Percentiles rank a stretch among this genome's conserved stretches.
These are phyloP conservation scores for Meloe dianella DNA, from an alignment of 2,888 invertebrate species.

Conservation along the genomic window DNA sequence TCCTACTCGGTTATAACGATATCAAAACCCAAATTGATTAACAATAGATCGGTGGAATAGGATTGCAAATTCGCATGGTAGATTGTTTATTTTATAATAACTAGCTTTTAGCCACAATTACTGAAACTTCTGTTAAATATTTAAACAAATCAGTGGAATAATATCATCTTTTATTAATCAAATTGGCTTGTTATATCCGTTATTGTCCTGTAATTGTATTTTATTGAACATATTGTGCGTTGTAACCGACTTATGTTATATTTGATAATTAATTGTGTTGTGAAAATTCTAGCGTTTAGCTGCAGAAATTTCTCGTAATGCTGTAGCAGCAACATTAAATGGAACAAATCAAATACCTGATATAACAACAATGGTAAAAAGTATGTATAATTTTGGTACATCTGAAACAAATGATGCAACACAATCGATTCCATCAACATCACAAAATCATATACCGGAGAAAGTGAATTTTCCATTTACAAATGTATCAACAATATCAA, in stretches of 20 bases:
- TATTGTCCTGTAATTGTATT: too few relatives aligned
- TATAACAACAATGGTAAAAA: constrained; percentile 46
- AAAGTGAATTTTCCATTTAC: constrained; percentile 38
- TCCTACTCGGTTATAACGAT: not conserved
- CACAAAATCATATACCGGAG: constrained; percentile 42
- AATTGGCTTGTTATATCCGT: too few relatives aligned
- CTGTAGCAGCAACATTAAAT: constrained; percentile 63
- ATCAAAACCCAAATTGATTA: too few relatives aligned
- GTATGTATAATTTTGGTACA: constrained; percentile 44
- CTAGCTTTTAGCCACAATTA: too few relatives aligned
- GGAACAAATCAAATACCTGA: constrained; percentile 41
- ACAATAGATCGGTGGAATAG: too few relatives aligned
- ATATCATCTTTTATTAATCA: too few relatives aligned
- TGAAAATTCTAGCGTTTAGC: constrained; percentile 64
- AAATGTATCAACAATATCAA: constrained; percentile 39
- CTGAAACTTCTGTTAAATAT: too few relatives aligned
- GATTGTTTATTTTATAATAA: too few relatives aligned
- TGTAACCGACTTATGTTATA: too few relatives aligned
- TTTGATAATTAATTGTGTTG: constrained; percentile 4
- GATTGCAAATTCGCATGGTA: too few relatives aligned
- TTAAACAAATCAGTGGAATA: too few relatives aligned
- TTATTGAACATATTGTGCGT: too few relatives aligned
- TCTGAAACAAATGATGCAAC: constrained; percentile 33
- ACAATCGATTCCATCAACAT: constrained; percentile 40
- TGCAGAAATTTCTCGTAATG: constrained; percentile 72